These are phyloP conservation scores for Gobio gobio DNA, from an alignment of 2,113 vertebrate species.

Conservation along the genomic window DNA sequence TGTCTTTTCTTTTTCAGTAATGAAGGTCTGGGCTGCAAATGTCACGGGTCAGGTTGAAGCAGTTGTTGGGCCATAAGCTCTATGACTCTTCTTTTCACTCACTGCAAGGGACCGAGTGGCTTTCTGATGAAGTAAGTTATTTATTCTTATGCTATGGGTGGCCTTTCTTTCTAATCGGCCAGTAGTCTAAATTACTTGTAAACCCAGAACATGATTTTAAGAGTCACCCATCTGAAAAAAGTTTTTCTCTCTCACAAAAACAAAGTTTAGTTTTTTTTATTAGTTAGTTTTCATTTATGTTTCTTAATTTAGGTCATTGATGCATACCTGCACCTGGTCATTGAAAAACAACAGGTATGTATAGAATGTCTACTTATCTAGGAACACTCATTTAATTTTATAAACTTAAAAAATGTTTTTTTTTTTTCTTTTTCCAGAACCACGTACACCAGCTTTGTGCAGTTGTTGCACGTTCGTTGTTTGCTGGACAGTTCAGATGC, in stretches of 20 bases:
- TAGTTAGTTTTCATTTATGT: too few relatives aligned
- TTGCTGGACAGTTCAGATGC: conserved; percentile 18
- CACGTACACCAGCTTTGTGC: conserved; percentile 16
- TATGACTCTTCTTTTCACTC: conserved; percentile 39
- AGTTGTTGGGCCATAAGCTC: conserved; percentile 25
- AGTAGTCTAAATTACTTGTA: background rate
- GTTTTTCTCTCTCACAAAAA: too few relatives aligned
- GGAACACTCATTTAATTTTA: too few relatives aligned
- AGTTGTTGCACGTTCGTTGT: conserved; percentile 18
- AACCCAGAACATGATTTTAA: background rate
- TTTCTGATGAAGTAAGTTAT: conserved; percentile 37
- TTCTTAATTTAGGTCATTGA: too few relatives aligned
- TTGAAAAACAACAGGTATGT: too few relatives aligned
- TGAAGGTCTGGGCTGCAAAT: conserved; percentile 33
- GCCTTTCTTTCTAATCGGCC: too few relatives aligned
- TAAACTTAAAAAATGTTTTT: background rate
- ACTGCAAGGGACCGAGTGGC: conserved; percentile 33
- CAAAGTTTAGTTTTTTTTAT: too few relatives aligned
- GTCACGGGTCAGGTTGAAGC: conserved; percentile 21
- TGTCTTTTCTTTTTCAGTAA: conserved; percentile 26
- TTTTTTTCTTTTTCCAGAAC: conserved; percentile 12
- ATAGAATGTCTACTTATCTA: too few relatives aligned
- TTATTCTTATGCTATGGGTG: background rate
- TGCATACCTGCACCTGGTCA: too few relatives aligned
- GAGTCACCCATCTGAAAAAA: too few relatives aligned